These are phyloP conservation scores for Tylochromis polylepis DNA, from an alignment of 2,113 vertebrate genomes.

Conservation along the genomic window DNA sequence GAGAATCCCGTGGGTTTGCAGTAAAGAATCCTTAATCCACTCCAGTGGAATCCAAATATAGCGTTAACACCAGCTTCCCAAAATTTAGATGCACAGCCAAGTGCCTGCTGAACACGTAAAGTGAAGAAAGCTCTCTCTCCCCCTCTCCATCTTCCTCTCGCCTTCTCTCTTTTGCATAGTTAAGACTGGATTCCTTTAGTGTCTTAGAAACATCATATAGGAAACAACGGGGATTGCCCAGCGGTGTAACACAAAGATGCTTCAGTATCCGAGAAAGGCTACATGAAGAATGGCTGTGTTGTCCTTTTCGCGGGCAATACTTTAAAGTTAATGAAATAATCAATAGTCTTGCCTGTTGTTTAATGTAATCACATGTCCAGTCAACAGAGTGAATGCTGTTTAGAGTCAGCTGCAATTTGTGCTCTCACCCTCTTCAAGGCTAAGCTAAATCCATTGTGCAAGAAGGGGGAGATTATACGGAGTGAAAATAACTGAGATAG, in stretches of 20 bases:
- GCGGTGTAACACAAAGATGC: constrained; percentile 23
- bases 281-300: background rate
- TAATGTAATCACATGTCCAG: constrained; percentile 49
- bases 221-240: constrained; percentile 21
- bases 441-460: constrained; percentile 53
- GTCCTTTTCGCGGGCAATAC: constrained; percentile 32
- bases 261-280: constrained; percentile 8
- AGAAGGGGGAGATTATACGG: constrained; percentile 58
- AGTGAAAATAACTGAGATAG: constrained; percentile 52
- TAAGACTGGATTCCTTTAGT: constrained; percentile 63
- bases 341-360: constrained; percentile 48
- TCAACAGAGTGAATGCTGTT: constrained; percentile 41
- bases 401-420: constrained; percentile 38
- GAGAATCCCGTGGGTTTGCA: constrained; percentile 77
- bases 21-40: constrained; percentile 78
- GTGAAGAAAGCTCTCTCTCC: constrained; percentile 24
- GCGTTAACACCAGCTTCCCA: constrained; percentile 67
- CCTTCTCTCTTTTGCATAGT: constrained; percentile 22
- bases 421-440: constrained; percentile 46
- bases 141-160: background rate
- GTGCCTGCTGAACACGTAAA: constrained; percentile 48
- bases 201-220: constrained; percentile 53
- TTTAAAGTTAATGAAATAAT: constrained; percentile 65
- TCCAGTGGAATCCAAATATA: constrained; percentile 78
- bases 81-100: constrained; percentile 67